Evolutionary conservation across 2,797 vertebrate genomes (phyloP).

Genomic region (Threskiornis aethiopicus): DNA sequence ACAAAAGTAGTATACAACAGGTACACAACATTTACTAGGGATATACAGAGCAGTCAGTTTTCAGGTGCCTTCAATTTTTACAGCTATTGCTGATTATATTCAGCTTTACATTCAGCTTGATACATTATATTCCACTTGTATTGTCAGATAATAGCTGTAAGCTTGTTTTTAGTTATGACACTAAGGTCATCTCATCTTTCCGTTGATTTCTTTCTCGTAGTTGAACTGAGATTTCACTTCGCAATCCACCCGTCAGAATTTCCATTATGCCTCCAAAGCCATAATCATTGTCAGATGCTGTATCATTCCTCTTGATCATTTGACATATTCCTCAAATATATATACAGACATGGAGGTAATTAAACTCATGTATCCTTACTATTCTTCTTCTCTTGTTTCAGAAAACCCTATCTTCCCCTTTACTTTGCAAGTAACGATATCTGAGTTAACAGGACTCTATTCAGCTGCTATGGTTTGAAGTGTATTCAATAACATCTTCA

Average conservation of each 20-base stretch:
- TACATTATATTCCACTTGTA: neutral
- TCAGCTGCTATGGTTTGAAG: neutral
- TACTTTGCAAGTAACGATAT: neutral
- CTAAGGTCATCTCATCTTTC: neutral
- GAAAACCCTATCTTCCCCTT: neutral
- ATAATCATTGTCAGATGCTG: slow-evolving; percentile 46
- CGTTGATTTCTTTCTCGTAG: neutral
- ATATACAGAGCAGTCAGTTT: neutral
- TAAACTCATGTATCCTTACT: slow-evolving; percentile 43
- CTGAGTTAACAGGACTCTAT: neutral
- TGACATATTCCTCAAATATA: slow-evolving; percentile 33
- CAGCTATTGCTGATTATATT: neutral
- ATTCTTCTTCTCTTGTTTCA: slow-evolving; percentile 40
- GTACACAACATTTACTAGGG: neutral
- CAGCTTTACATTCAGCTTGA: neutral
- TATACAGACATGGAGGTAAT: slow-evolving; percentile 43
- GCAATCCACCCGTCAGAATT: slow-evolving; percentile 8
- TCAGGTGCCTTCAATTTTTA: neutral
- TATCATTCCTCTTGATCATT: slow-evolving; percentile 29
- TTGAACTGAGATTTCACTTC: slow-evolving; percentile 1
- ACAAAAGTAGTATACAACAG: neutral
- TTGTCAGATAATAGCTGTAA: neutral
- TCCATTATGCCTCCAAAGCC: slow-evolving; percentile 12
- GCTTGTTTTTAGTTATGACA: neutral
- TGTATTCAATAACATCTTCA: neutral